Evolutionary conservation across 2,888 invertebrate species (phyloP).

Genomic region (Torymus auratus): DNA sequence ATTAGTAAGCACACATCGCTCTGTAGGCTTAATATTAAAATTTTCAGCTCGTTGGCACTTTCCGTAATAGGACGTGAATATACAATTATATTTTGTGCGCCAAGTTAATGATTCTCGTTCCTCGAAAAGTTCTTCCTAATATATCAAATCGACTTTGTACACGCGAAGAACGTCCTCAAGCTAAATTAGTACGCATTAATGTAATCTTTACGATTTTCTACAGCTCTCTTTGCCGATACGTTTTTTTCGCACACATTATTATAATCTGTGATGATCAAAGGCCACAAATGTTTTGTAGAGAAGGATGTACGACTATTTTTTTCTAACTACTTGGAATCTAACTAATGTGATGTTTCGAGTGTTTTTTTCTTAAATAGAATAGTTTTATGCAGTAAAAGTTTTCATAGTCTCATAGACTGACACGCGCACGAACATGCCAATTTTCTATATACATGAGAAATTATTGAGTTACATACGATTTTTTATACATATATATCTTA

Average conservation of each 20-base stretch:
- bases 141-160: slow-evolving; percentile 43
- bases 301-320: slow-evolving; percentile 43
- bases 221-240: slow-evolving; percentile 47
- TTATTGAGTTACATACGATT: too few species aligned
- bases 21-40: slow-evolving; percentile 58
- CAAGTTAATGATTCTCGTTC: slow-evolving; percentile 42
- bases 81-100: slow-evolving; percentile 54
- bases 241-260: slow-evolving; percentile 41
- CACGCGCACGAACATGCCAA: too few species aligned
- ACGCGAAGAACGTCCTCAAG: slow-evolving; percentile 32
- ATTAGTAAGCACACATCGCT: slow-evolving; percentile 60
- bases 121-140: slow-evolving; percentile 21
- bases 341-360: slow-evolving; percentile 30
- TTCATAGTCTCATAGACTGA: slow-evolving; percentile 23
- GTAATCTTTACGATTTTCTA: slow-evolving; percentile 48
- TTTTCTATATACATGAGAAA: too few species aligned
- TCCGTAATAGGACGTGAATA: slow-evolving; percentile 53
- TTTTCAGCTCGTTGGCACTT: slow-evolving; percentile 60
- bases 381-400: slow-evolving; percentile 22
- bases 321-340: slow-evolving; percentile 26
- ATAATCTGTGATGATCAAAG: slow-evolving; percentile 56
- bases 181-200: slow-evolving; percentile 51
- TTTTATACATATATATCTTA: too few species aligned
- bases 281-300: slow-evolving; percentile 59
- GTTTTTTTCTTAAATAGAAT: slow-evolving; percentile 9